These are phyloP conservation scores for Plestiodon gilberti DNA, from an alignment of 2,113 vertebrate species.

Conservation along the genomic window DNA sequence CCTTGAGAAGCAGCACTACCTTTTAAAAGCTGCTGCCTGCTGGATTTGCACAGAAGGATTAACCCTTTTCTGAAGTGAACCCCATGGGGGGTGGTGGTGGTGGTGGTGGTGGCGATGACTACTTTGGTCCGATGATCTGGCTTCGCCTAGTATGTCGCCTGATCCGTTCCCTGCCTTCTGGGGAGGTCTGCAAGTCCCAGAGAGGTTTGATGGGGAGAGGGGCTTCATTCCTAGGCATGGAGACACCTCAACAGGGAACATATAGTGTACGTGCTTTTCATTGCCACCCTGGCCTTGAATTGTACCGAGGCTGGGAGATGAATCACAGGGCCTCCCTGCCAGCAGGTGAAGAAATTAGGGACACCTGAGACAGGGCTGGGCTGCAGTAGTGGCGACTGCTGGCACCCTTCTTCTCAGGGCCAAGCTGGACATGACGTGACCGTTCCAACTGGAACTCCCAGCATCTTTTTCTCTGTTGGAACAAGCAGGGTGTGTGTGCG, in stretches of 20 bases:
- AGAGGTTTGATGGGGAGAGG: not conserved
- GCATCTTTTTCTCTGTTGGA: too few relatives aligned
- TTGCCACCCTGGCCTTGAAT: not conserved
- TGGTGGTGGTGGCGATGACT: slow-evolving; percentile 18
- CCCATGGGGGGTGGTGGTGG: too few relatives aligned
- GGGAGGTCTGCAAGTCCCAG: not conserved
- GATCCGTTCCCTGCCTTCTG: not conserved
- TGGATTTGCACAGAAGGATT: slow-evolving; percentile 64
- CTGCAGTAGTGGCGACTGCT: too few relatives aligned
- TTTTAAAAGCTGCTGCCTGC: slow-evolving; percentile 60
- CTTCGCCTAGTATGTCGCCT: not conserved
- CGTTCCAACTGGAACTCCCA: too few relatives aligned
- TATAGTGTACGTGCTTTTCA: too few relatives aligned
- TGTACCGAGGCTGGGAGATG: not conserved
- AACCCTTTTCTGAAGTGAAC: slow-evolving; percentile 70
- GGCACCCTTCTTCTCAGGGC: too few relatives aligned
- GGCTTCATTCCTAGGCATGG: not conserved
- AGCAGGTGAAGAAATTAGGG: too few relatives aligned
- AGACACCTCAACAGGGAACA: not conserved
- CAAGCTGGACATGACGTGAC: too few relatives aligned
- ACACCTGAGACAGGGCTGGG: too few relatives aligned
- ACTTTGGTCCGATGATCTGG: not conserved
- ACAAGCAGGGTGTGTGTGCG: too few relatives aligned
- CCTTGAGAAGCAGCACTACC: slow-evolving; percentile 72
- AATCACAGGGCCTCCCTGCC: not conserved